Evolutionary conservation across 1,140 invertebrate genomes (phyloP).

Genomic region (Himalopsyche phryganea): DNA sequence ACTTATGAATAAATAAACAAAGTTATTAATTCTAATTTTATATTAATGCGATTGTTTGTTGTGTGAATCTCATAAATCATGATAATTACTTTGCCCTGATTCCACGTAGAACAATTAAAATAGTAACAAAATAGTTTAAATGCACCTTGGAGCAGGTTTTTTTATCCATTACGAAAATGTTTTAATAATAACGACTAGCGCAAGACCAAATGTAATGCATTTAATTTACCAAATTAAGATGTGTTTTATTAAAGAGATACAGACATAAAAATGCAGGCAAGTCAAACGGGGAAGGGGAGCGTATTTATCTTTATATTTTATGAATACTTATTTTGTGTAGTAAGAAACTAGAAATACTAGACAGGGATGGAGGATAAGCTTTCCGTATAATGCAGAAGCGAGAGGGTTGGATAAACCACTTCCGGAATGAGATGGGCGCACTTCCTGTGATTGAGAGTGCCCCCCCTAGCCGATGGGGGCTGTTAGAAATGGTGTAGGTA

Average conservation of each 20-base stretch:
- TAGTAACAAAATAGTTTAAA: no score
- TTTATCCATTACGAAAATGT: no score
- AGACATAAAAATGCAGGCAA: conserved; percentile 8
- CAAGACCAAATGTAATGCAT: no score
- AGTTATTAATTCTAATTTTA: no score
- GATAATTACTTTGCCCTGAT: no score
- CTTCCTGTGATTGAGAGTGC: conserved; percentile 54
- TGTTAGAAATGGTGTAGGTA: neutral
- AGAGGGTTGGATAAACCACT: conserved; percentile 51
- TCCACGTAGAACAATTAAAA: no score
- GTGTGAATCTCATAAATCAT: no score
- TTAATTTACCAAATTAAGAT: neutral
- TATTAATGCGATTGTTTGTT: no score
- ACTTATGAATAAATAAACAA: no score
- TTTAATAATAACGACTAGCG: no score
- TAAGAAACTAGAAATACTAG: conserved; percentile 2
- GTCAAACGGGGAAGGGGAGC: conserved; percentile 3
- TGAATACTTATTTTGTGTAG: conserved; percentile 19
- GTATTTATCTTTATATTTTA: conserved; percentile 29
- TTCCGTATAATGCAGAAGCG: conserved; percentile 17
- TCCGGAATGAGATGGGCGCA: conserved; percentile 55
- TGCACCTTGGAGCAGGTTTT: no score
- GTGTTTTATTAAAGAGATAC: conserved; percentile 5
- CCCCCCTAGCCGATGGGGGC: conserved; percentile 30
- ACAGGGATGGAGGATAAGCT: neutral